Evolutionary conservation across 37 sponge, comb jelly and placozoan species (phyloP).

Genomic region (Spongilla lacustris): DNA sequence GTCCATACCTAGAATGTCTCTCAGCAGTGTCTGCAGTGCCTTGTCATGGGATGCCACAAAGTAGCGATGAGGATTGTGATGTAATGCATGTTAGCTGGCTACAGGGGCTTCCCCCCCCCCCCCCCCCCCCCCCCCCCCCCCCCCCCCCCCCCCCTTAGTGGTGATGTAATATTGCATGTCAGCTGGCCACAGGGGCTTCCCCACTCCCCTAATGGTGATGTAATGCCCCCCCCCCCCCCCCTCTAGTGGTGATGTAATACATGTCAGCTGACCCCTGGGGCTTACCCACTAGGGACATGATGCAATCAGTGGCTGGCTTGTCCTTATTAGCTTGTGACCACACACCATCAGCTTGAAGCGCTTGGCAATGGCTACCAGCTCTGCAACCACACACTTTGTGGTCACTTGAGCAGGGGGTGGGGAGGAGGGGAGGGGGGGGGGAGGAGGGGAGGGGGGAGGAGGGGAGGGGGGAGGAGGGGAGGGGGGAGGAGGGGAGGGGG

Average conservation of each 20-base stretch:
- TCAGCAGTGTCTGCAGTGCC: constrained; percentile 51
- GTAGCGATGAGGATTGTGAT: constrained; percentile 79
- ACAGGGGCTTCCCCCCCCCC: no score
- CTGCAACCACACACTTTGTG: constrained; percentile 61
- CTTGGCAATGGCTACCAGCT: constrained; percentile 60
- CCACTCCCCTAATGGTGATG: no score
- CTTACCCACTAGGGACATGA: constrained; percentile 68
- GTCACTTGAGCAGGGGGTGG: constrained; percentile 21
- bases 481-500: no score
- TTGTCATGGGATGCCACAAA: constrained; percentile 85
- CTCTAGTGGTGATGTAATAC: no score
- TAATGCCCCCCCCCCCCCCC: no score
- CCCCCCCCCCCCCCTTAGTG: constrained; percentile 62
- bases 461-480: no score
- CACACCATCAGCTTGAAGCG: constrained; percentile 69
- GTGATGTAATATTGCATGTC: no score
- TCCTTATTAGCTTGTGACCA: constrained; percentile 55
- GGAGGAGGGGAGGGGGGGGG: neutral
- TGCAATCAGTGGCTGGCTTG: constrained; percentile 69
- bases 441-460: no score
- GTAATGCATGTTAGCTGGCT: no score
- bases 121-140: no score
- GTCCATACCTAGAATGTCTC: constrained; percentile 67
- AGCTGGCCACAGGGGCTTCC: no score
- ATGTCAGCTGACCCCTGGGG: no score